Evolutionary conservation across 2,888 invertebrate species (phyloP).

Genomic region (Chymomyza fuscimana): DNA sequence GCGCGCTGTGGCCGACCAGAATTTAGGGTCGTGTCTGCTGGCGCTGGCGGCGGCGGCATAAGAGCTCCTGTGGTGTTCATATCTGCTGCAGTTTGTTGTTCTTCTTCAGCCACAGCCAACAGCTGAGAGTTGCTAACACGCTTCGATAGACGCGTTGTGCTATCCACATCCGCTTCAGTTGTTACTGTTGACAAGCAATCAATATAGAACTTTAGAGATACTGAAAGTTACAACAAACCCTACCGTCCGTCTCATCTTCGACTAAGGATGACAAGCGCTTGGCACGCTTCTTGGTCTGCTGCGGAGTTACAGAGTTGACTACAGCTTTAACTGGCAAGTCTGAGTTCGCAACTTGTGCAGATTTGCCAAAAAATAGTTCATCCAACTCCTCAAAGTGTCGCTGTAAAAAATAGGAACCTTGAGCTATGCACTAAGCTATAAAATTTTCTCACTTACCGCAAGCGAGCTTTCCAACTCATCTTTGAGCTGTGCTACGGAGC

Average conservation of each 20-base stretch:
- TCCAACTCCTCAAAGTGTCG: conserved; percentile 54
- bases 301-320: conserved; percentile 63
- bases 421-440: not conserved
- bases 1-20: conserved; percentile 74
- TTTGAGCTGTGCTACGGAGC: conserved; percentile 36
- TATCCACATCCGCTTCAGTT: not conserved
- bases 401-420: conserved; percentile 10
- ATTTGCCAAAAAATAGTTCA: conserved; percentile 48
- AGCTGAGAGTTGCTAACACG: conserved; percentile 60
- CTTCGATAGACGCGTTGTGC: conserved; percentile 24
- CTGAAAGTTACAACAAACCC: conserved; percentile 2
- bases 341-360: conserved; percentile 20
- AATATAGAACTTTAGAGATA: not conserved
- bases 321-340: conserved; percentile 14
- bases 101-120: conserved; percentile 44
- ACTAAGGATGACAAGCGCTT: conserved; percentile 67
- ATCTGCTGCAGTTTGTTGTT: not conserved
- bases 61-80: conserved; percentile 43
- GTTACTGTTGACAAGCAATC: not conserved
- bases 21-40: conserved; percentile 53
- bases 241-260: conserved; percentile 61
- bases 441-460: conserved; percentile 42
- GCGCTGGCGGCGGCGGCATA: conserved; percentile 68
- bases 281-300: conserved; percentile 73
- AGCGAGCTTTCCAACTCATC: conserved; percentile 43